Percentiles rank a stretch among this genome's conserved stretches.
Conservation (phyloP, 2,113 vertebrate genomes). For the Neomonachus schauinslandi region DNA sequence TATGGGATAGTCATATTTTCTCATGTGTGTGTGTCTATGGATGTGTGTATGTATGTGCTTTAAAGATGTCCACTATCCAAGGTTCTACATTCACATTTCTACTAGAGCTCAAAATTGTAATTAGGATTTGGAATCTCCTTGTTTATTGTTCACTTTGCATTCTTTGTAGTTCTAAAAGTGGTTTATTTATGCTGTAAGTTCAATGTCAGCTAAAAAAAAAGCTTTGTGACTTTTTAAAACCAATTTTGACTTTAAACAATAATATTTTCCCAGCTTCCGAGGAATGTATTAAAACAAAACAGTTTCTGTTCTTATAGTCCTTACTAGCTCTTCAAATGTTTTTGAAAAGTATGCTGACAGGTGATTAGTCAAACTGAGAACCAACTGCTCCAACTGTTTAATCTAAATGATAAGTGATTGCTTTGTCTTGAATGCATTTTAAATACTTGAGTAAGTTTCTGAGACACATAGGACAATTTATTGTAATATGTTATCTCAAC, state of each 20-base stretch:
- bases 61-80: neutral
- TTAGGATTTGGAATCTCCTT: neutral
- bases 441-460: slow-evolving; percentile 46
- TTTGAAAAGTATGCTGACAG: slow-evolving; percentile 41
- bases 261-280: neutral
- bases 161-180: neutral
- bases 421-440: slow-evolving; percentile 38
- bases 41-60: neutral
- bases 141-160: neutral
- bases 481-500: neutral
- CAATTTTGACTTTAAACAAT: neutral
- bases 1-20: neutral
- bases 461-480: neutral
- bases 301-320: slow-evolving; percentile 10
- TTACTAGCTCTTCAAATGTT: slow-evolving; percentile 43
- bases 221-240: neutral
- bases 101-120: neutral
- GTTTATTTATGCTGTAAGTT: neutral
- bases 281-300: slow-evolving; percentile 12
- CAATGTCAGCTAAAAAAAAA: neutral
- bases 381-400: slow-evolving; percentile 50
- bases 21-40: neutral
- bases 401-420: slow-evolving; percentile 60
- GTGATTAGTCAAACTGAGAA: slow-evolving; percentile 61
- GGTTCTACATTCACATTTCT: neutral